Evolutionary conservation across 2,113 vertebrate genomes (phyloP), one percentile per base, ranked within the genome.

Genomic region (Percopsis transmontana): DNA sequence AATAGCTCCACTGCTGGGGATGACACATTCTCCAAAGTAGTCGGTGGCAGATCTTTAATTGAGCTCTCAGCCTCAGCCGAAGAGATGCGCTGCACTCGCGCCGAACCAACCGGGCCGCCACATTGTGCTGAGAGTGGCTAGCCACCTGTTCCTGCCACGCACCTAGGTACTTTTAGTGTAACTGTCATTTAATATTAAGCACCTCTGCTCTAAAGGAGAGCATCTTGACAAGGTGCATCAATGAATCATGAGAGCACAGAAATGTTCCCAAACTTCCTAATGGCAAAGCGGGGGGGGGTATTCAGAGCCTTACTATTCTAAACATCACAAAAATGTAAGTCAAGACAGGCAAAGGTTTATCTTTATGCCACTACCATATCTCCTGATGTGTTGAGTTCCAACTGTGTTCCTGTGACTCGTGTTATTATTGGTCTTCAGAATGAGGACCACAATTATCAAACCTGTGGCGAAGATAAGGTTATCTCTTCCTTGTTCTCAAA

Each of bases 101-200:
- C 40, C 16, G 33, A 33, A 69, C 24, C 50, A 44, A 27, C 67
- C 18, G 24, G 50, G 50, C 60, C 16, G 41, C 27, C 24, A 53
- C 47, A 20, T 16, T 11, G 63, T 38, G 27, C 51, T 16, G 58
- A 73, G 64, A 78, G 66, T 65, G 55, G 67, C 68, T 68, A 57
- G 47, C 72, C 69, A 84, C 74, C 59, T 80, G 66, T 81, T 72
- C 64, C 59, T 77, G 58, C 79, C 76, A 72, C 67, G 68, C 23
- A 77, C 67, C 42, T 56, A 68, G 68, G 67, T 76, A 79, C 80
- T 82, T 81, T 83, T 73, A 81, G 62, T 50, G 61, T 78, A 79
- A 79, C 74, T 86, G 80, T 85, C 81, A 88, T 86, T 86, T 82
- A 89, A 88, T 89, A 89, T 88, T 85, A 82, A 88, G 84, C 74